phyloP scores from a whole-genome alignment of 2,888 invertebrate genomes.

The Noctua janthe region DNA sequence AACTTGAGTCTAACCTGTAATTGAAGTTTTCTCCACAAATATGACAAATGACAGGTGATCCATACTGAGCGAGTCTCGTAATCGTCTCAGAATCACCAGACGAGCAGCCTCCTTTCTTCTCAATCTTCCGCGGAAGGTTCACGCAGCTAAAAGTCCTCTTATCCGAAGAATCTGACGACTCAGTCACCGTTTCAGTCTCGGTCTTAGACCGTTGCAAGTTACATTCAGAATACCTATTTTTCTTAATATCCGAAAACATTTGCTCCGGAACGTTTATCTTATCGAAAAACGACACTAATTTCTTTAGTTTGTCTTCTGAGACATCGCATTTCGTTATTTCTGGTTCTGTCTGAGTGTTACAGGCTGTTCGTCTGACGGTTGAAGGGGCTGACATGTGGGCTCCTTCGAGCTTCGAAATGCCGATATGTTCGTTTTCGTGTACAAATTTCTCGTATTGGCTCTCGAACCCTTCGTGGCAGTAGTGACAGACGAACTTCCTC shows the following conservation, averaged over 20 bases:
- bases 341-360: conserved; percentile 81
- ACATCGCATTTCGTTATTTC: conserved; percentile 70
- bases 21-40: conserved; percentile 81
- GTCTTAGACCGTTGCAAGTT: conserved; percentile 70
- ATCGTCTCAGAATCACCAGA: conserved; percentile 68
- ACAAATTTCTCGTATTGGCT: conserved; percentile 75
- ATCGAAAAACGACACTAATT: conserved; percentile 86
- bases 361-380: conserved; percentile 70
- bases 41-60: conserved; percentile 71
- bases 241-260: conserved; percentile 75
- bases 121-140: conserved; percentile 67
- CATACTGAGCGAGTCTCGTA: conserved; percentile 56
- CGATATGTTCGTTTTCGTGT: conserved; percentile 86
- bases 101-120: conserved; percentile 51
- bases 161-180: conserved; percentile 67
- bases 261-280: conserved; percentile 80
- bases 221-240: conserved; percentile 74
- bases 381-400: conserved; percentile 58
- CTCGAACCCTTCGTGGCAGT: conserved; percentile 86
- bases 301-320: conserved; percentile 84
- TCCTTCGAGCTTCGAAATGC: conserved; percentile 75
- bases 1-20: conserved; percentile 71
- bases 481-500: conserved; percentile 80
- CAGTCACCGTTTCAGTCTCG: conserved; percentile 60
- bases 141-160: conserved; percentile 75